Conservation (phyloP, 2,888 invertebrate species). For the Carabus problematicus region DNA sequence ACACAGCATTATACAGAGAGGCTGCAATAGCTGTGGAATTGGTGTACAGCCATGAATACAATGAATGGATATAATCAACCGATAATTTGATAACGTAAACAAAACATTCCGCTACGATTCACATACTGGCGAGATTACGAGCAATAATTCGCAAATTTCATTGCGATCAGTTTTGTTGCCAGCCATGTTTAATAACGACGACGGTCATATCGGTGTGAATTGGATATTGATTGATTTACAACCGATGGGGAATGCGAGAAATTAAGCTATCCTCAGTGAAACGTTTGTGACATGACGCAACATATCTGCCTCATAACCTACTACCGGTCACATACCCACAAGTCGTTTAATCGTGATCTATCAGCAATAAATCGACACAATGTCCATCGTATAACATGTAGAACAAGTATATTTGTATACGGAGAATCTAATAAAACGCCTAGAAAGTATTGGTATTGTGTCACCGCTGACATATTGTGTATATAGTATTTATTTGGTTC, state of each 20-base stretch:
- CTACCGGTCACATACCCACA: not conserved
- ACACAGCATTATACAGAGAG: no score
- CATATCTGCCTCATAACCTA: not conserved
- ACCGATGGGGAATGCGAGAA: not conserved
- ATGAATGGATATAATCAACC: conserved; percentile 37
- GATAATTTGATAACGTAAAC: conserved; percentile 40
- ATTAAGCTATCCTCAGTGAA: conserved; percentile 7
- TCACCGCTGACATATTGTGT: no score
- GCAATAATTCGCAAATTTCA: conserved; percentile 17
- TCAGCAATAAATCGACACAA: no score
- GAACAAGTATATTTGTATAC: no score
- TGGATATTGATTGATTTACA: conserved; percentile 22
- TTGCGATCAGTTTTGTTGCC: conserved; percentile 6
- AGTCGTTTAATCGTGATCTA: not conserved
- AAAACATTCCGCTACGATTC: conserved; percentile 33
- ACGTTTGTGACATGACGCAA: no score
- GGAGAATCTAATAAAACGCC: no score
- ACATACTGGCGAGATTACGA: conserved; percentile 9
- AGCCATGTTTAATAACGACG: not conserved
- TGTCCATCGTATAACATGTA: no score
- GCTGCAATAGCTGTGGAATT: no score
- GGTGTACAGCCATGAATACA: conserved; percentile 21
- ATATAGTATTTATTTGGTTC: no score
- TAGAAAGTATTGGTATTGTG: no score
- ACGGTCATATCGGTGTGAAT: conserved; percentile 13